Percentiles rank a stretch among this genome's conserved stretches.
These are phyloP conservation scores for Mythimna ferrago DNA, from an alignment of 2,888 invertebrate genomes.

Conservation along the genomic window DNA sequence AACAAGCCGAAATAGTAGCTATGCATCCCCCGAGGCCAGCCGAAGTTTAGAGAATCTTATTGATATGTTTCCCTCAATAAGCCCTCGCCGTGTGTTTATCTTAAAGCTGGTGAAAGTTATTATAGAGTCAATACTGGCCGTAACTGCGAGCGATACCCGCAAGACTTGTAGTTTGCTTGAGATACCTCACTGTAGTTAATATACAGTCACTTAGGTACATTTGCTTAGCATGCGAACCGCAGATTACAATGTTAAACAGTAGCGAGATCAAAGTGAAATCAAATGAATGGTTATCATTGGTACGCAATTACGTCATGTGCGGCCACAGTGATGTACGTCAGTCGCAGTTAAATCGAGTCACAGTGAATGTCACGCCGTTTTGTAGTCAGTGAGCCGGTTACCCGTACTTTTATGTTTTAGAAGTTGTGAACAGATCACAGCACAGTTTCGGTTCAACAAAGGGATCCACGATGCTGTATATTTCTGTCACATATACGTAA, in stretches of 20 bases:
- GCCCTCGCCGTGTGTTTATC: conserved; percentile 50
- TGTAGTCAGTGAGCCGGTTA: conserved; percentile 51
- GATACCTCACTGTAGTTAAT: conserved; percentile 27
- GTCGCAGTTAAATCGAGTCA: conserved; percentile 51
- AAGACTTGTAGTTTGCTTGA: conserved; percentile 38
- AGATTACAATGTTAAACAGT: conserved; percentile 22
- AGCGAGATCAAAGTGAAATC: conserved; percentile 44
- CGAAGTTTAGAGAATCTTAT: conserved; percentile 53
- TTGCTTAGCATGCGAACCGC: conserved; percentile 18
- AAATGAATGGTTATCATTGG: conserved; percentile 49
- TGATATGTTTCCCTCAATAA: conserved; percentile 57
- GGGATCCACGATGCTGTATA: conserved; percentile 42
- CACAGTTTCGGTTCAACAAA: conserved; percentile 53
- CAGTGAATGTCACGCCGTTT: conserved; percentile 51
- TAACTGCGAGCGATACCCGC: conserved; percentile 25
- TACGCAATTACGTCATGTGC: conserved; percentile 40
- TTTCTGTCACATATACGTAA: conserved; percentile 22
- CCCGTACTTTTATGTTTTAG: conserved; percentile 49
- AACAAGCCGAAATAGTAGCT: conserved; percentile 36
- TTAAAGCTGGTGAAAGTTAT: conserved; percentile 52
- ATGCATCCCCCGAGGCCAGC: conserved; percentile 48
- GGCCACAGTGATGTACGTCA: conserved; percentile 48
- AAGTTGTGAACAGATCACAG: conserved; percentile 36
- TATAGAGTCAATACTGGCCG: conserved; percentile 46
- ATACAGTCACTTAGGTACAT: conserved; percentile 25